These are phyloP conservation scores for Ametastegia equiseti DNA, from an alignment of 2,888 invertebrate genomes.

Conservation along the genomic window DNA sequence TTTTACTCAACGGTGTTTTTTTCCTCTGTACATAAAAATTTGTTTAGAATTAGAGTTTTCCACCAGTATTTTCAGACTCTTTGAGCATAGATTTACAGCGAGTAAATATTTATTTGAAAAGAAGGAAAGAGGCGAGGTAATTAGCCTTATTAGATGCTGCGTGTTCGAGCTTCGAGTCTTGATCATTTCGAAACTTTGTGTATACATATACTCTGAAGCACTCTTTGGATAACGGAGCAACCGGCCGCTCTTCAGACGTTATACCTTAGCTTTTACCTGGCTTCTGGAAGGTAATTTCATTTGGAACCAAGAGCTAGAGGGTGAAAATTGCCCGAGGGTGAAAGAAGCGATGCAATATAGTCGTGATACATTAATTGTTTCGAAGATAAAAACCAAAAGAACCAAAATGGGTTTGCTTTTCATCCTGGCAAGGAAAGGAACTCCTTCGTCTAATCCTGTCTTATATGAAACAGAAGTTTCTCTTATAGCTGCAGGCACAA, in stretches of 20 bases:
- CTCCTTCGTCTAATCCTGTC: too few relatives aligned
- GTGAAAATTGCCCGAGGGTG: too few relatives aligned
- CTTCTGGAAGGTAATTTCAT: constrained; percentile 32
- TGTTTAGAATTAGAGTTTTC: too few relatives aligned
- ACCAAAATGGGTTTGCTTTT: not conserved
- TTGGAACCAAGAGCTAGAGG: not conserved
- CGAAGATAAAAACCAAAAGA: not conserved
- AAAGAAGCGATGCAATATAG: not conserved
- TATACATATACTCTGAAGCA: not conserved
- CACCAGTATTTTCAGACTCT: not conserved
- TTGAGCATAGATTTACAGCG: not conserved
- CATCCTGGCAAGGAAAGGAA: too few relatives aligned
- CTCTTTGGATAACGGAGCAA: not conserved
- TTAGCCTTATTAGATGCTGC: constrained; percentile 40
- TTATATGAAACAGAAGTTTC: too few relatives aligned
- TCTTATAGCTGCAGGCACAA: not conserved
- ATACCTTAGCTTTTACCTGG: not conserved
- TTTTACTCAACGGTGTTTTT: not conserved
- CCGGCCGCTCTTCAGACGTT: not conserved
- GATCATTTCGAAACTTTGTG: not conserved
- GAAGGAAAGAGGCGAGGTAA: not conserved
- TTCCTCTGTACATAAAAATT: not conserved
- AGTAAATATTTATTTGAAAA: constrained; percentile 20
- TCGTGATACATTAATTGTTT: too few relatives aligned
- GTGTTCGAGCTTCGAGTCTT: not conserved